phyloP scores from a whole-genome alignment of 2,888 invertebrate species.

The Brachypalpus laphriformis region DNA sequence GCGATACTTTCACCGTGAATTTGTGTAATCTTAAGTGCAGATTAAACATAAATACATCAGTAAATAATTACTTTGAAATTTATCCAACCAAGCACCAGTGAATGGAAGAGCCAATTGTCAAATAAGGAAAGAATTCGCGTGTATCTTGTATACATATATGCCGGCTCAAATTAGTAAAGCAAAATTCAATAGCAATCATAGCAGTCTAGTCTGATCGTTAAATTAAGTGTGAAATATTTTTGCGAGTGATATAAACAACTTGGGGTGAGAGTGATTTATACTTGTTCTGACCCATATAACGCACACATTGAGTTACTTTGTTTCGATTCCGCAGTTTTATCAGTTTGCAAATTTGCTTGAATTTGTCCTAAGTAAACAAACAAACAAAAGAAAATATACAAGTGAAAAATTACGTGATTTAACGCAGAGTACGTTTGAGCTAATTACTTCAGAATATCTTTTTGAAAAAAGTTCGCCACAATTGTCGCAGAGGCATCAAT shows the following conservation, averaged over 20 bases:
- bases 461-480: conserved; percentile 49
- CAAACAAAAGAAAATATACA: conserved; percentile 28
- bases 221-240: conserved; percentile 62
- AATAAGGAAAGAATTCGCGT: conserved; percentile 11
- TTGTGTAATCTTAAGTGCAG: conserved; percentile 44
- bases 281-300: conserved; percentile 42
- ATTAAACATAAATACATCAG: conserved; percentile 30
- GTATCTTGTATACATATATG: conserved; percentile 3
- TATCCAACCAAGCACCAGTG: conserved; percentile 7
- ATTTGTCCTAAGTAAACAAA: conserved; percentile 57
- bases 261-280: conserved; percentile 60
- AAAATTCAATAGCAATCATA: conserved; percentile 31
- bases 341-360: conserved; percentile 49
- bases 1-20: conserved; percentile 55
- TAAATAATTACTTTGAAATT: conserved; percentile 25
- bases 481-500: conserved; percentile 67
- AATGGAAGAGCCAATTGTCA: conserved; percentile 10
- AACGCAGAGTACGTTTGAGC: conserved; percentile 14
- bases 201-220: conserved; percentile 37
- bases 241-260: conserved; percentile 61
- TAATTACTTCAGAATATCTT: conserved; percentile 43
- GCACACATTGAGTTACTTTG: conserved; percentile 47
- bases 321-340: conserved; percentile 44
- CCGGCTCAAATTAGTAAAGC: conserved; percentile 48
- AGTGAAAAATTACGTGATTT: conserved; percentile 43